These are phyloP conservation scores for Saturnia pavonia DNA, from an alignment of 2,888 invertebrate genomes.

Conservation along the genomic window DNA sequence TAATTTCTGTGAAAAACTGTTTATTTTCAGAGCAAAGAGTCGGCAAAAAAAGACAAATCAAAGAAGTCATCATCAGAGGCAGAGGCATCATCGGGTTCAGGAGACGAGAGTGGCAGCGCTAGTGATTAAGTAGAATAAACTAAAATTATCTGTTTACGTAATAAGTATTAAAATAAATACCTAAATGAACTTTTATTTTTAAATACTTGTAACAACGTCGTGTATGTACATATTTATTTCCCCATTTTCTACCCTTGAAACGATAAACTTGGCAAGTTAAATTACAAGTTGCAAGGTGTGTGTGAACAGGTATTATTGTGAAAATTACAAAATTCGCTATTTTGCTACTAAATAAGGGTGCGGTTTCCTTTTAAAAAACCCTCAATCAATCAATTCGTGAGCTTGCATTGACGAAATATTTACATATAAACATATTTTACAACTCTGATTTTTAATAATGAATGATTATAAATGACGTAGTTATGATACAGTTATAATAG, in stretches of 20 bases:
- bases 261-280: neutral
- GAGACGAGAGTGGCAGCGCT: conserved; percentile 62
- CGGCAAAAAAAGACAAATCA: conserved; percentile 56
- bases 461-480: too few relatives aligned
- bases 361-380: too few relatives aligned
- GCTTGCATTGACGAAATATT: neutral
- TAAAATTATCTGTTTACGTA: neutral
- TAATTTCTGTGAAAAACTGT: conserved; percentile 9
- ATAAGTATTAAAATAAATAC: conserved; percentile 7
- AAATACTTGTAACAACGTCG: neutral
- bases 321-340: too few relatives aligned
- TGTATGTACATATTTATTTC: neutral
- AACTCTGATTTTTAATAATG: neutral
- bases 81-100: conserved; percentile 64
- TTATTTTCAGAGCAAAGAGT: conserved; percentile 60
- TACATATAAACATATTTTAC: neutral
- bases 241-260: neutral
- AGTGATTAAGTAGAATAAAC: conserved; percentile 25
- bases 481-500: too few relatives aligned
- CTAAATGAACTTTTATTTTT: neutral
- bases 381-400: too few relatives aligned
- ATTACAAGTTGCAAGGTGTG: neutral
- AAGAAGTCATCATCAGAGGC: conserved; percentile 71
- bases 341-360: too few relatives aligned
- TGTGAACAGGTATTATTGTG: too few relatives aligned